These are phyloP conservation scores for Dendronephthya gigantea DNA, from an alignment of 64 coral and sea anemone species.

Conservation along the genomic window DNA sequence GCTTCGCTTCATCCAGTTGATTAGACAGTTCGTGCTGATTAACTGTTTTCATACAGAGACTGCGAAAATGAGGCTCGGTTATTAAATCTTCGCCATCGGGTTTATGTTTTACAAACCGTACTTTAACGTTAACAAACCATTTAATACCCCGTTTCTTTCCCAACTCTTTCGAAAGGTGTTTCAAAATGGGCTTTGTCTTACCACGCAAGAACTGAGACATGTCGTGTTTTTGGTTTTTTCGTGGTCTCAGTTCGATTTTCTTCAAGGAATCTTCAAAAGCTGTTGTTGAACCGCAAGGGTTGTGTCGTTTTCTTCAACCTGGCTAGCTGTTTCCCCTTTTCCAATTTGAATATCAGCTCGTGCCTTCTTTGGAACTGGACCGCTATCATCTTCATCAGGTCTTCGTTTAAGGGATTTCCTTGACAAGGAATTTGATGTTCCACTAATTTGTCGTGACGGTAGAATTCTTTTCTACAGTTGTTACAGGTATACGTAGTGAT, in stretches of 20 bases:
- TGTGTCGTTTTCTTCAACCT: neutral
- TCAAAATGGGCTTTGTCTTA: neutral
- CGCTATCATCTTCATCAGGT: neutral
- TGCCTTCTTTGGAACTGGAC: too few relatives aligned
- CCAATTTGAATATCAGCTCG: neutral
- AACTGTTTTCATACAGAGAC: constrained; percentile 14
- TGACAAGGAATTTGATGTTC: neutral
- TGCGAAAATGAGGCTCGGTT: constrained; percentile 29
- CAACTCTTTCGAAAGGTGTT: neutral
- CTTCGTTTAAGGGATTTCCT: neutral
- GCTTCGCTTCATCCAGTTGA: too few relatives aligned
- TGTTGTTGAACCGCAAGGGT: constrained; percentile 16
- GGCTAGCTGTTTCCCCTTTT: neutral
- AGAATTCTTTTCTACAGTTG: neutral
- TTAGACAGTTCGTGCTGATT: constrained; percentile 9
- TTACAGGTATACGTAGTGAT: neutral
- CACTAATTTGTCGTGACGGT: neutral
- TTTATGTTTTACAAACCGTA: constrained; percentile 28
- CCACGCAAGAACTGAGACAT: neutral
- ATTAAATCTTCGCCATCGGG: neutral
- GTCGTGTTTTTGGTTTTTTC: constrained; percentile 19
- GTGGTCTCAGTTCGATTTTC: neutral
- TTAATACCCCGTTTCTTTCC: constrained; percentile 19
- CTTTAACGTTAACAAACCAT: constrained; percentile 24
- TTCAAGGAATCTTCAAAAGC: constrained; percentile 17